Conservation (phyloP, 2,888 invertebrate species). For the Metopia argyrocephala region DNA sequence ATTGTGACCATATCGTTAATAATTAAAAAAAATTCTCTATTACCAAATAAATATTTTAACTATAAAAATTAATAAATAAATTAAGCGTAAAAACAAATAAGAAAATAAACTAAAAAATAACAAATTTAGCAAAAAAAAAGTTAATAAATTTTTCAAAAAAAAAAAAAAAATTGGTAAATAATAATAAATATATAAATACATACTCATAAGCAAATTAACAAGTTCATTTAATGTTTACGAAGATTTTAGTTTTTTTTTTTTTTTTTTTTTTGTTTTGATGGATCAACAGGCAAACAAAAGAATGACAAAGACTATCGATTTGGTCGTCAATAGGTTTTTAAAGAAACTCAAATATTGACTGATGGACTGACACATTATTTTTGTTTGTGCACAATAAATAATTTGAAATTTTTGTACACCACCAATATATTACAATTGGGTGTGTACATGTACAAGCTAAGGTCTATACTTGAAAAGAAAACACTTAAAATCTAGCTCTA, state of each 20-base stretch:
- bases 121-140: no score
- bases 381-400: constrained; percentile 19
- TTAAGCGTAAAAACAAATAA: not conserved
- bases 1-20: no score
- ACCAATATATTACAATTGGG: no score
- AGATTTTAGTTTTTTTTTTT: no score
- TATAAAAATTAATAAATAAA: no score
- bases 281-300: constrained; percentile 31
- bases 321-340: not conserved
- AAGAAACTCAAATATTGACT: constrained; percentile 36
- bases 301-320: not conserved
- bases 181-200: not conserved
- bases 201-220: constrained; percentile 30
- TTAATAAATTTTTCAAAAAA: not conserved
- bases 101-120: not conserved
- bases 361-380: constrained; percentile 3
- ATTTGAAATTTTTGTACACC: not conserved
- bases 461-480: not conserved
- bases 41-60: no score
- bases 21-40: no score
- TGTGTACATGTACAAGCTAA: not conserved
- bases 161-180: not conserved
- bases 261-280: constrained; percentile 45
- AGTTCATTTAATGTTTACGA: not conserved
- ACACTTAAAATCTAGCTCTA: not conserved